These are phyloP conservation scores for Lasioglossum lativentre DNA, from an alignment of 2,888 invertebrate species.

Conservation along the genomic window DNA sequence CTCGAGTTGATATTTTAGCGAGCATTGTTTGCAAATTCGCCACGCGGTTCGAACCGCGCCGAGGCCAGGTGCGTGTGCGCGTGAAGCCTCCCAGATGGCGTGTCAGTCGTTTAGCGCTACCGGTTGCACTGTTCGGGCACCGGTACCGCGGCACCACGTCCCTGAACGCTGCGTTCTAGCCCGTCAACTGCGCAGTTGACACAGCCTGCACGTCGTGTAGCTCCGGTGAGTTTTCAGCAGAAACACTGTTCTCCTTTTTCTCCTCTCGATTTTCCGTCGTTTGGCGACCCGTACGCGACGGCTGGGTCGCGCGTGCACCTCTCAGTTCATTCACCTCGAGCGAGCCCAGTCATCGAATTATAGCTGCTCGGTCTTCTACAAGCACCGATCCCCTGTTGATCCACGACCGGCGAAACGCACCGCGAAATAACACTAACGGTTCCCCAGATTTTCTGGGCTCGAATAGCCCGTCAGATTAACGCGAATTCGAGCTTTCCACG, in stretches of 20 bases:
- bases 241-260: slow-evolving; percentile 28
- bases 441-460: background rate
- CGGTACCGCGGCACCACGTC: slow-evolving; percentile 75
- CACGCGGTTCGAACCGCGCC: slow-evolving; percentile 30
- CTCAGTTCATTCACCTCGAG: slow-evolving; percentile 1
- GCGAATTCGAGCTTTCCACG: background rate
- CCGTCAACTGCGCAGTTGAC: slow-evolving; percentile 82
- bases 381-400: slow-evolving; percentile 14
- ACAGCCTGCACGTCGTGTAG: slow-evolving; percentile 77
- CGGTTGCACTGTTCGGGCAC: slow-evolving; percentile 68
- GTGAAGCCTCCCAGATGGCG: slow-evolving; percentile 63
- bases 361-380: background rate
- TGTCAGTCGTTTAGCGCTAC: slow-evolving; percentile 54
- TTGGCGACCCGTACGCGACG: background rate
- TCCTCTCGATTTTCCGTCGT: slow-evolving; percentile 28
- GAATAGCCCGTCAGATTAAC: background rate
- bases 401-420: background rate
- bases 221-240: slow-evolving; percentile 79
- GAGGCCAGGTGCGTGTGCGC: background rate
- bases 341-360: slow-evolving; percentile 5
- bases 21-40: background rate
- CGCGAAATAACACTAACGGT: background rate
- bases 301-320: background rate
- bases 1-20: background rate
- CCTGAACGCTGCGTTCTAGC: slow-evolving; percentile 77